Evolutionary conservation across 2,797 vertebrate species (phyloP).

Genomic region (Rhadinocentrus ornatus): DNA sequence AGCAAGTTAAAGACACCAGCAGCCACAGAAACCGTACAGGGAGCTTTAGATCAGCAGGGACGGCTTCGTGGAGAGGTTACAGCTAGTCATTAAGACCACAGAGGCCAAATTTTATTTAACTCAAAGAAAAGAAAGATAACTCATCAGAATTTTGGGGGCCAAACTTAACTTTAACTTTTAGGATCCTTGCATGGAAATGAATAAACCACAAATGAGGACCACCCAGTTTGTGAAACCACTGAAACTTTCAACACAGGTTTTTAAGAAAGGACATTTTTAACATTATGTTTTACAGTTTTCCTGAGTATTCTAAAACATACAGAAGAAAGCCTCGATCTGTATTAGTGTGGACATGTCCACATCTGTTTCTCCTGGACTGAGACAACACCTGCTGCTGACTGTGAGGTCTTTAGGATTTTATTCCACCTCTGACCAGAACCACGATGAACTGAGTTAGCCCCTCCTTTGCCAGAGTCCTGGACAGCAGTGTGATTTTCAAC

Average conservation of each 20-base stretch:
- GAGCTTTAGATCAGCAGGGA: conserved; percentile 44
- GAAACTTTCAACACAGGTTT: background rate
- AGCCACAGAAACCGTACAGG: conserved; percentile 30
- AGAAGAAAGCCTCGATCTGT: conserved; percentile 1
- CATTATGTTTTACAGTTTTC: background rate
- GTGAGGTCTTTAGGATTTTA: conserved; percentile 48
- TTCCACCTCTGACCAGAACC: conserved; percentile 64
- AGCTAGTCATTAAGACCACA: conserved; percentile 6
- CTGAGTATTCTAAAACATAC: too few species aligned
- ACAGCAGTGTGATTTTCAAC: conserved; percentile 53
- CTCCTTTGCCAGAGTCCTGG: conserved; percentile 43
- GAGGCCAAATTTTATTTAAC: background rate
- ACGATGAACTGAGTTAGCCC: conserved; percentile 57
- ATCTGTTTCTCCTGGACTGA: conserved; percentile 52
- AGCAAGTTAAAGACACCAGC: conserved; percentile 41
- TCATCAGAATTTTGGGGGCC: background rate
- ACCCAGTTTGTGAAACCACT: background rate
- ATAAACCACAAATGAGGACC: conserved; percentile 2
- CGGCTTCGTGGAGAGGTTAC: conserved; percentile 23
- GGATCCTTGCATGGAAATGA: background rate
- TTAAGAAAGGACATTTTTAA: background rate
- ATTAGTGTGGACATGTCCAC: conserved; percentile 13
- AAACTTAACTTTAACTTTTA: background rate
- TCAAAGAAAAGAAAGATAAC: conserved; percentile 1
- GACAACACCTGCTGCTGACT: conserved; percentile 66